These are phyloP conservation scores for Oncorhynchus tshawytscha DNA, from an alignment of 2,113 vertebrate genomes.

Conservation along the genomic window DNA sequence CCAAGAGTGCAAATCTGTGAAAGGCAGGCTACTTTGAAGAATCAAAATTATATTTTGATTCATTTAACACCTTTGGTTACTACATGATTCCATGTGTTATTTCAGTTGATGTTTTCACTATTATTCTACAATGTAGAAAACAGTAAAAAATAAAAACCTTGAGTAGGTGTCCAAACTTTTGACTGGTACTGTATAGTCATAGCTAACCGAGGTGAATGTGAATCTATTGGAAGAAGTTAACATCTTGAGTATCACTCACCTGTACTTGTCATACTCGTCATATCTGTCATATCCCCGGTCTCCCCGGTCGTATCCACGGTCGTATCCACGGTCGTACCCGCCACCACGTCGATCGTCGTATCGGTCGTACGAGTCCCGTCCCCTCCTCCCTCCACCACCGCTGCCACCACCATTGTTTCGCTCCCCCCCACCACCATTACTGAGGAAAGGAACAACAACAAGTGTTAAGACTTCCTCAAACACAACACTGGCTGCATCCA, in stretches of 20 bases:
- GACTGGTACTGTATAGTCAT: too few relatives aligned
- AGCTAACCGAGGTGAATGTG: neutral
- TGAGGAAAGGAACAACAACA: constrained; percentile 18
- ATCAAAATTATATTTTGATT: too few relatives aligned
- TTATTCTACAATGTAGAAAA: too few relatives aligned
- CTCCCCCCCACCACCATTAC: constrained; percentile 53
- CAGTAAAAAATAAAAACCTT: too few relatives aligned
- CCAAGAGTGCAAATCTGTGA: too few relatives aligned
- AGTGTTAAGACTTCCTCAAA: too few relatives aligned
- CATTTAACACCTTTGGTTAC: too few relatives aligned
- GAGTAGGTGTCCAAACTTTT: too few relatives aligned
- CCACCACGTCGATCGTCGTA: neutral
- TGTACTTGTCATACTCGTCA: constrained; percentile 88
- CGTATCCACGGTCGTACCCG: constrained; percentile 73
- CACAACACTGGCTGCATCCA: too few relatives aligned
- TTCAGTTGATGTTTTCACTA: too few relatives aligned
- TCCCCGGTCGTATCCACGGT: constrained; percentile 73
- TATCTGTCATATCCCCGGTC: constrained; percentile 83
- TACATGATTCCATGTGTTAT: too few relatives aligned
- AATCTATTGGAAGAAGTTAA: constrained; percentile 33
- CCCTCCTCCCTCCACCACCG: constrained; percentile 62
- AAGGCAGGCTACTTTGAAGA: too few relatives aligned
- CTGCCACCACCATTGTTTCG: constrained; percentile 68
- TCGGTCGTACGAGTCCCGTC: constrained; percentile 81
- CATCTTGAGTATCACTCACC: constrained; percentile 61